Conservation (phyloP, 1,140 invertebrate species). For the Scaptomyza pallida region DNA sequence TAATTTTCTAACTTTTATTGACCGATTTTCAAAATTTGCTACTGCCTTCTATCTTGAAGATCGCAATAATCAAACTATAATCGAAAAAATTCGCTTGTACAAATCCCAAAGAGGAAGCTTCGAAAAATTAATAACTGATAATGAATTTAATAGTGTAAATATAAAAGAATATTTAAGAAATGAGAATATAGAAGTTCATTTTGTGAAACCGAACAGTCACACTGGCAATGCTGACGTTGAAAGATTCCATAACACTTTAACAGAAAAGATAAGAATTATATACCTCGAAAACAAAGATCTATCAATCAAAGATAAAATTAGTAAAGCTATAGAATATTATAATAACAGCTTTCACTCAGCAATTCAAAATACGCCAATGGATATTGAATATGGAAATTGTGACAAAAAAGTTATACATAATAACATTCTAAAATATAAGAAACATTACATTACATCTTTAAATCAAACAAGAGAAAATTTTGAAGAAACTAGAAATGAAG, state of each 20-base stretch:
- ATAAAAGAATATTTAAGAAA: constrained; percentile 34
- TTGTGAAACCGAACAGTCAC: constrained; percentile 42
- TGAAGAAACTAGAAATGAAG: not conserved
- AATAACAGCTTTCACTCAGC: no score
- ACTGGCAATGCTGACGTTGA: no score
- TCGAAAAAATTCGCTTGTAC: constrained; percentile 30
- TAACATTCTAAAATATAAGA: not conserved
- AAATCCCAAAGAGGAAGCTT: constrained; percentile 32
- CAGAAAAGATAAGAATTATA: constrained; percentile 39
- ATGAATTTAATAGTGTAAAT: constrained; percentile 10
- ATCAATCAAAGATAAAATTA: no score
- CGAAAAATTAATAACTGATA: constrained; percentile 35
- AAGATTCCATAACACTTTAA: constrained; percentile 29
- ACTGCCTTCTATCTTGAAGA: constrained; percentile 17
- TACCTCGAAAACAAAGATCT: constrained; percentile 15
- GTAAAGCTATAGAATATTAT: no score
- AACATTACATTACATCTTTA: constrained; percentile 17
- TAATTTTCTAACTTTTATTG: constrained; percentile 20
- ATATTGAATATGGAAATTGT: no score
- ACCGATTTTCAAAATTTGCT: constrained; percentile 36
- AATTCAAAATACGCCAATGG: no score
- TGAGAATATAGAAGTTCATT: constrained; percentile 35
- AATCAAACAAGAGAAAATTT: constrained; percentile 14
- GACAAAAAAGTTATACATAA: constrained; percentile 23
- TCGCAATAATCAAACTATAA: constrained; percentile 33